A percentile compares a stretch with the other conserved stretches of the same genome.
Evolutionary conservation across 1,140 invertebrate species (phyloP).

Genomic region (Papilio machaon): DNA sequence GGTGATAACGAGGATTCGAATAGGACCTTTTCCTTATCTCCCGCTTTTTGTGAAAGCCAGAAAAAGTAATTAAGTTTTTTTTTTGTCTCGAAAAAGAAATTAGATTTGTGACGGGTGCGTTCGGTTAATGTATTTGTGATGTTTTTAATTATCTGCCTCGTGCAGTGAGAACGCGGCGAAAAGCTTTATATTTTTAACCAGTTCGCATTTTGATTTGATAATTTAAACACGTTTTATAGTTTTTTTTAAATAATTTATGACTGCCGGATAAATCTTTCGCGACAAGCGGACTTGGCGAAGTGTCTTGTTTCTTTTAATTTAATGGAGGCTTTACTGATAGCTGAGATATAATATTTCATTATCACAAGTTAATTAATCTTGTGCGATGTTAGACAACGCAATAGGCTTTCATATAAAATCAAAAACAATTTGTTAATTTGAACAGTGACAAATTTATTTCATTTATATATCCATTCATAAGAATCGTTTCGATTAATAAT

Average conservation of each 20-base stretch:
- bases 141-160: conserved; percentile 65
- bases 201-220: conserved; percentile 30
- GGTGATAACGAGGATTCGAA: conserved; percentile 72
- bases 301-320: conserved; percentile 37
- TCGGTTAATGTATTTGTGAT: conserved; percentile 64
- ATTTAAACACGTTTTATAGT: conserved; percentile 28
- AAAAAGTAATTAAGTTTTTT: conserved; percentile 77
- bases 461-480: background rate
- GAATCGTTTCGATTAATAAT: background rate
- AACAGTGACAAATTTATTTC: conserved; percentile 15
- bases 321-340: conserved; percentile 35
- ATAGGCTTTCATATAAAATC: conserved; percentile 10
- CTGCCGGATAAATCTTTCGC: conserved; percentile 28
- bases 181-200: conserved; percentile 47
- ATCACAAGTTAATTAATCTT: conserved; percentile 33
- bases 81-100: conserved; percentile 70
- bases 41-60: conserved; percentile 68
- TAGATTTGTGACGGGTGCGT: conserved; percentile 60
- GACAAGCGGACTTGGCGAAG: background rate
- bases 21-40: conserved; percentile 69
- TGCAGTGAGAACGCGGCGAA: conserved; percentile 45
- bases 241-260: conserved; percentile 35
- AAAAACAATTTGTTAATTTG: conserved; percentile 25
- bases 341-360: conserved; percentile 26
- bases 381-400: background rate